phyloP scores from a whole-genome alignment of 2,797 vertebrate species.

The Macroramphosus scolopax region DNA sequence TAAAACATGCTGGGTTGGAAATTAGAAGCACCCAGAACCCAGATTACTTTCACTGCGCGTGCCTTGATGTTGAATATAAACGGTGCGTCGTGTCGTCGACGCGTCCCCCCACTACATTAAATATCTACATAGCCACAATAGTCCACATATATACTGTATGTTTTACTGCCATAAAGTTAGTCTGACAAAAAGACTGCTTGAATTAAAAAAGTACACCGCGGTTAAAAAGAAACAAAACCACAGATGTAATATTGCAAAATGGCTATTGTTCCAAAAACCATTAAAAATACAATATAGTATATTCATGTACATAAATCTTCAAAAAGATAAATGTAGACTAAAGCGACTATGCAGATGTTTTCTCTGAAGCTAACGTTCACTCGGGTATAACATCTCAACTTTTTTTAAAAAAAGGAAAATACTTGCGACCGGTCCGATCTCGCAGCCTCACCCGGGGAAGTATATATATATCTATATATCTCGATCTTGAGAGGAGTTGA shows the following conservation, averaged over 20 bases:
- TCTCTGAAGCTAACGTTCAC: slow-evolving; percentile 25
- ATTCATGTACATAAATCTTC: too few relatives aligned
- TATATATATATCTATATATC: too few relatives aligned
- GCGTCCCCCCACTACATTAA: slow-evolving; percentile 25
- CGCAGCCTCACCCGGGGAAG: slow-evolving; percentile 15
- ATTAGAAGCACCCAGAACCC: slow-evolving; percentile 20
- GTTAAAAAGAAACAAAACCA: slow-evolving; percentile 5
- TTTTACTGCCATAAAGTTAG: slow-evolving; percentile 18
- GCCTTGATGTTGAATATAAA: slow-evolving; percentile 33
- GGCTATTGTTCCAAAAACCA: neutral
- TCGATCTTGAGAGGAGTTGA: neutral
- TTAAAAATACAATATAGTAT: slow-evolving; percentile 11
- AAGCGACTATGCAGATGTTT: slow-evolving; percentile 46
- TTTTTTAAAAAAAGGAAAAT: slow-evolving; percentile 35
- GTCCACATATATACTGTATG: slow-evolving; percentile 19
- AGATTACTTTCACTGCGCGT: slow-evolving; percentile 34
- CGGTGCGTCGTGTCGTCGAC: too few relatives aligned
- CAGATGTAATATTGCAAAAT: slow-evolving; percentile 3
- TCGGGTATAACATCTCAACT: slow-evolving; percentile 35
- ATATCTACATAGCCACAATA: slow-evolving; percentile 49
- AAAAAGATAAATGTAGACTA: slow-evolving; percentile 26
- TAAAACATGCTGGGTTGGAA: too few relatives aligned
- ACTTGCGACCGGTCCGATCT: slow-evolving; percentile 7
- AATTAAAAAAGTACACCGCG: neutral
- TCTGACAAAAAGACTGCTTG: neutral